Evolutionary conservation across 2,888 invertebrate genomes (phyloP).

Genomic region (Pheosia gnoma): DNA sequence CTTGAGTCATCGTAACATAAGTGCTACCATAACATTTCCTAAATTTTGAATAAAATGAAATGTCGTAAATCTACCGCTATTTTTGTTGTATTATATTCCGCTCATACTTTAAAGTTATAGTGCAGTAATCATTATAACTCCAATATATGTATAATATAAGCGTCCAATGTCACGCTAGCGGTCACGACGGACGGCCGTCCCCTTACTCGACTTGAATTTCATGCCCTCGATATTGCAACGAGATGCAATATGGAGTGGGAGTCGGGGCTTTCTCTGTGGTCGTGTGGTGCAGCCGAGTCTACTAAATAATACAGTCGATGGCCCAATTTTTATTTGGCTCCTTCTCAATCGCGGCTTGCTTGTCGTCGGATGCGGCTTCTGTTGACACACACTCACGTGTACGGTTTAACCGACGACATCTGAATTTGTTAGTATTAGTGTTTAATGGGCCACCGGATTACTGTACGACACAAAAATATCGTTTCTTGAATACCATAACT

Average conservation of each 20-base stretch:
- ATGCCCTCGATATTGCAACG: constrained; percentile 17
- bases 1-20: no score
- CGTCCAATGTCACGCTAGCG: constrained; percentile 16
- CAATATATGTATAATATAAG: not conserved
- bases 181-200: constrained; percentile 19
- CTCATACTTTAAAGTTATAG: constrained; percentile 8
- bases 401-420: no score
- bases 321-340: constrained; percentile 38
- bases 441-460: no score
- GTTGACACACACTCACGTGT: no score
- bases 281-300: constrained; percentile 26
- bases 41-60: not conserved
- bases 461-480: no score
- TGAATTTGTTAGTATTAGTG: no score
- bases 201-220: constrained; percentile 38
- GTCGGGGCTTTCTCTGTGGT: not conserved
- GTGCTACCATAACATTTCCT: not conserved
- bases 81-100: constrained; percentile 2
- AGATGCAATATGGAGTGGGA: constrained; percentile 31
- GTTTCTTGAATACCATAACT: no score
- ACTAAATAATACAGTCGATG: constrained; percentile 36
- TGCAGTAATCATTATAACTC: not conserved
- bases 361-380: no score
- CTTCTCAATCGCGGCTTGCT: not conserved
- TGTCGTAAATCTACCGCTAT: not conserved